Evolutionary conservation across 2,888 invertebrate genomes (phyloP).

Genomic region (Eupithecia inturbata): DNA sequence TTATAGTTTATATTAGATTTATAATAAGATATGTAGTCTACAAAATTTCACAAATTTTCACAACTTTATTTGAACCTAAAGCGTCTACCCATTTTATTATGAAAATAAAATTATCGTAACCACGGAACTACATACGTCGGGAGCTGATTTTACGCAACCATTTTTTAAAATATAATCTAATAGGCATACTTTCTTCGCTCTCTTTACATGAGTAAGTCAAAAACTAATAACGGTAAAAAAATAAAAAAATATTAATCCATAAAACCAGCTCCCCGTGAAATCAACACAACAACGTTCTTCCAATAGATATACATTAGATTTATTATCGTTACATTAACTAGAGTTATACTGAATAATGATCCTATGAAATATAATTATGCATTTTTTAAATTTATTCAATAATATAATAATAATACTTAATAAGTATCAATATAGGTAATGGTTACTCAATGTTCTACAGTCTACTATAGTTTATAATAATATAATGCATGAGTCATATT

Average conservation of each 20-base stretch:
- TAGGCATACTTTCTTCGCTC: conserved; percentile 79
- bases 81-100: conserved; percentile 84
- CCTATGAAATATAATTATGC: conserved; percentile 85
- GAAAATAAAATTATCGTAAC: conserved; percentile 84
- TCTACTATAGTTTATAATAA: conserved; percentile 81
- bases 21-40: conserved; percentile 85
- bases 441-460: conserved; percentile 83
- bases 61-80: conserved; percentile 85
- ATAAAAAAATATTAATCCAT: conserved; percentile 83
- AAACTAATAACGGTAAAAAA: conserved; percentile 84
- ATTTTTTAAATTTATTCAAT: conserved; percentile 85
- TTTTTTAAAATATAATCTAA: conserved; percentile 84
- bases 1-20: conserved; percentile 85
- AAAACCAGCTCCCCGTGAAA: conserved; percentile 78
- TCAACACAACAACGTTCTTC: conserved; percentile 62
- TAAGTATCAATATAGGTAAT: conserved; percentile 84
- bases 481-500: conserved; percentile 81
- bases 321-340: conserved; percentile 84
- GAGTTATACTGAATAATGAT: conserved; percentile 85
- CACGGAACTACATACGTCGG: conserved; percentile 77
- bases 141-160: conserved; percentile 80
- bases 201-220: conserved; percentile 80
- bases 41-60: conserved; percentile 85
- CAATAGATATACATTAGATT: conserved; percentile 74
- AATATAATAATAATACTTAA: conserved; percentile 84